A percentile compares a stretch with the other conserved stretches of the same genome.
Evolutionary conservation across 1,140 invertebrate genomes (phyloP).

Genomic region (Argopecten irradians): DNA sequence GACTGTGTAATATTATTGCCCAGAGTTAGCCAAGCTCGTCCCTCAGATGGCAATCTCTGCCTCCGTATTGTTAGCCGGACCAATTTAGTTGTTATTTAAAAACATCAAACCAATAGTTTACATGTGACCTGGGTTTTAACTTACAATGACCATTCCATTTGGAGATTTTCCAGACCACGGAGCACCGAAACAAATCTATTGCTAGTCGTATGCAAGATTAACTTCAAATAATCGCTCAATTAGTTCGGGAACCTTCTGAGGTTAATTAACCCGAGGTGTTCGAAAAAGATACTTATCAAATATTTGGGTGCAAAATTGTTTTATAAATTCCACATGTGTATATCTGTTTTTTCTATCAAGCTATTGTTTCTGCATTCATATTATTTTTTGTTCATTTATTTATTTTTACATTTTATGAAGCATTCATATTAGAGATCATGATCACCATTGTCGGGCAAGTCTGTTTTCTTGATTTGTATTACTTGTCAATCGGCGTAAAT

Average conservation of each 20-base stretch:
- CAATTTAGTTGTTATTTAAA: background rate
- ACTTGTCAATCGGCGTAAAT: too few species aligned
- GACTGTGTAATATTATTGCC: background rate
- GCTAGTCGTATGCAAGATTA: background rate
- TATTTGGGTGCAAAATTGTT: too few species aligned
- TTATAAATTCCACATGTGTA: too few species aligned
- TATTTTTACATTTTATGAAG: too few species aligned
- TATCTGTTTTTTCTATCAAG: too few species aligned
- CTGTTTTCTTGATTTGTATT: too few species aligned
- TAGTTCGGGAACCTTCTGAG: background rate
- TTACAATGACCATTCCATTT: background rate
- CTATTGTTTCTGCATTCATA: too few species aligned
- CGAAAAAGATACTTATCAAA: too few species aligned
- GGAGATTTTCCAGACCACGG: background rate
- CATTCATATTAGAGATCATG: too few species aligned
- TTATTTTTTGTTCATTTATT: too few species aligned
- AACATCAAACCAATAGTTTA: background rate
- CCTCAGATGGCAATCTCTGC: background rate
- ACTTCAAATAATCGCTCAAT: background rate
- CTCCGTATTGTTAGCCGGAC: background rate
- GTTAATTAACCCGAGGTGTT: too few species aligned
- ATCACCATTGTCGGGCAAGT: too few species aligned
- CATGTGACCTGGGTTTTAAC: background rate
- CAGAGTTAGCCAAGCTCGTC: background rate
- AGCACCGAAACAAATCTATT: background rate